Evolutionary conservation across 2,888 invertebrate genomes (phyloP), one percentile per base, ranked within the genome.

Genomic region (Monochamus alternatus): DNA sequence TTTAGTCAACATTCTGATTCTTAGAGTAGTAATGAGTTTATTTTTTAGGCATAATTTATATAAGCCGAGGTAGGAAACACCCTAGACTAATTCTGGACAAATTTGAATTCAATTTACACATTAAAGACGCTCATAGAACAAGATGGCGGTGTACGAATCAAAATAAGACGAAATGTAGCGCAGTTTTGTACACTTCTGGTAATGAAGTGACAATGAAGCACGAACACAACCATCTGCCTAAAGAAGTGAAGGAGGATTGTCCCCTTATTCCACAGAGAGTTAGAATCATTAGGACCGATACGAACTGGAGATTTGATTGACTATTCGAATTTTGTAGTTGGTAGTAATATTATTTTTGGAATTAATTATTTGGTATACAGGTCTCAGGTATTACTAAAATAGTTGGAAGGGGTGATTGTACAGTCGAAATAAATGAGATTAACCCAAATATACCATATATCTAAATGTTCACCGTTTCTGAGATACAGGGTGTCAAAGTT

Each of bases 191-290:
- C 58, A 81, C 81, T 3, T 76, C 77, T 47, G 83, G 81, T 9
- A 81, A 81, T 51, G 64, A 77, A 3, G 83, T 84, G 9, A 74
- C 74, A 66, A 75, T 81, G 31, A 77, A 71, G 22, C 75, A 82
- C 69, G 63, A 66, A 3, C 85, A 84, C 62, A 84, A 85, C 58
- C 85, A 85, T 64, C 51, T 62, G 31, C 82, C 83, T 9, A 75
- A 67, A 73, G 38, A 47, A 0, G 55, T 66, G 9, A 73, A 58
- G 55, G 51, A 69, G 30, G 65, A 75, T 63, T 22, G 51, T 8
- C 59, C 70, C 58, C 63, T 78, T 60, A 77, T 76, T 30, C 66
- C 80, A 0, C 77, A 80, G 58, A 76, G 63, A 8, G 82, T 79
- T 32, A 65, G 68, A 51, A 79, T 81, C n/a, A 71, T 77, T 47